Base-by-base conservation (phyloP, 2,888 invertebrate genomes). In the Cephus spinipes region DNA sequence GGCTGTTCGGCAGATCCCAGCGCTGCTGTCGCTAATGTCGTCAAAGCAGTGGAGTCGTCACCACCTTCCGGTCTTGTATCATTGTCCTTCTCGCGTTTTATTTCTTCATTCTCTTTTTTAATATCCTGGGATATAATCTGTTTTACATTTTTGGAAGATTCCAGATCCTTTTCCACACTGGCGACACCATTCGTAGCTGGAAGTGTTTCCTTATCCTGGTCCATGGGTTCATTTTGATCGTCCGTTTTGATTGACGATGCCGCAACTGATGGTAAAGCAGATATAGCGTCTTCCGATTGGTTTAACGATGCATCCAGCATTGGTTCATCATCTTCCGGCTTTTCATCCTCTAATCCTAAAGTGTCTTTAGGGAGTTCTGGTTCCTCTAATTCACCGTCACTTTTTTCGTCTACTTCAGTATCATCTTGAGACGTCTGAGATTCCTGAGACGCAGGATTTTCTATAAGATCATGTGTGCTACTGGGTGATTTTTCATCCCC, bases 21-120 rank as follows among this genome's bases (percentile, higher is more conserved):
- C 55, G 96, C 96, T 73, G 96, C 96, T 82, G 95, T 94, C 76
- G 96, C 96, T 69, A 96, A 92, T 3, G 96, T 96, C 73, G 95
- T 94, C 76, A 96, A 92, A 35, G 95, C 95, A 87, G 95, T 95
- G 84, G 94, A 94, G 73, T 94, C 94, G 1, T 93, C 88, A 77
- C 93, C 92, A 78, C 93, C 92, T 80, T 93, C 92, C 73, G 92
- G 90, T 80, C 92, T 90, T 55, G 90, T 90, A 23, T 92, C 92
- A 76, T 90, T 90, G 1, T 85, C 82, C 73, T 89, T 89, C 36
- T 90, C 90, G 30, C 84, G 81, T 71, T 88, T 89, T 15, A 81
- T 33, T 32, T 31, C 75, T 33, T 88, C 86, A 12, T 81, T 85
- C 23, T 87, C 85, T 34, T 73, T 75, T 74, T 87, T 88, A 11